Conservation (phyloP, 2,888 invertebrate species). For the Teleogryllus oceanicus region DNA sequence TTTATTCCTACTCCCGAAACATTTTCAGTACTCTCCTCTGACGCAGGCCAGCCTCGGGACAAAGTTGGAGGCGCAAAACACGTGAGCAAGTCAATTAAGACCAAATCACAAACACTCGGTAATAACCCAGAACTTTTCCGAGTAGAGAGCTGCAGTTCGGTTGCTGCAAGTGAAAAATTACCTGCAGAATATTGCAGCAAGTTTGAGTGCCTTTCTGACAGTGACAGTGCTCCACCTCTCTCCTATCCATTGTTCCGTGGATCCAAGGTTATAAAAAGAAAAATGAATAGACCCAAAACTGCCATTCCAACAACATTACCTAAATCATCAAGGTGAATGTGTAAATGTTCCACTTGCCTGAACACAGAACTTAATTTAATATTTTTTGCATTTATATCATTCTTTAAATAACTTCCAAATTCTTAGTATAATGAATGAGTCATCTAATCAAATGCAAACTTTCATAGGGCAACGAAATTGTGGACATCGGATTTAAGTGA, state of each 20-base stretch:
- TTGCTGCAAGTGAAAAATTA: neutral
- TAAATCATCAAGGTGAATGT: too few species aligned
- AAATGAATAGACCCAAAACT: neutral
- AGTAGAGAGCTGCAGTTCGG: neutral
- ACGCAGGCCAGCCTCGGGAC: neutral
- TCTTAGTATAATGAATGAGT: too few species aligned
- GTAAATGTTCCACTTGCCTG: too few species aligned
- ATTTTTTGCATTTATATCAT: too few species aligned
- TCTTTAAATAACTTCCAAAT: too few species aligned
- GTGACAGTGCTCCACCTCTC: neutral
- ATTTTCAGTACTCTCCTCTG: neutral
- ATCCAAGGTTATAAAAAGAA: neutral
- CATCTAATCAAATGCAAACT: neutral
- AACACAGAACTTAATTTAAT: too few species aligned
- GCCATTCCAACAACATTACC: too few species aligned
- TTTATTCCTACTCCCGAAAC: neutral
- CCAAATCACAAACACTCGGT: neutral
- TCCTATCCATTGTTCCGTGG: neutral
- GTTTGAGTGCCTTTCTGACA: slow-evolving; percentile 6
- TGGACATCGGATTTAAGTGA: neutral
- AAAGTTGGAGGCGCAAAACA: neutral
- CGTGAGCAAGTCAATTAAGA: neutral
- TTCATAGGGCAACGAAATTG: neutral
- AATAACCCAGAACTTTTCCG: neutral
- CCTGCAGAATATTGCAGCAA: neutral